These are phyloP conservation scores for Ormyrus nitidulus DNA, from an alignment of 2,888 invertebrate species.

Conservation along the genomic window DNA sequence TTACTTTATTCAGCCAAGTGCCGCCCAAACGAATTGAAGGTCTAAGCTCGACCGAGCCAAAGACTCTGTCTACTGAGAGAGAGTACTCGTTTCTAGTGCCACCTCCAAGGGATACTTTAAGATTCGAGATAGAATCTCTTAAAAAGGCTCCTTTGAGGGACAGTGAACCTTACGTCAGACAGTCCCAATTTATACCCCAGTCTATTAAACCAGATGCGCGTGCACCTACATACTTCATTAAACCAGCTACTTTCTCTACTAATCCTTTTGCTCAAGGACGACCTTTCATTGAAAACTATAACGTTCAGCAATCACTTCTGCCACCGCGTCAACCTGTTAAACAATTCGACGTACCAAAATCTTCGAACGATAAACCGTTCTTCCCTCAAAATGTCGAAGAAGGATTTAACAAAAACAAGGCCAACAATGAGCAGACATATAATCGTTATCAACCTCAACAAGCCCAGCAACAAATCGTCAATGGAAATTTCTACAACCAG, in stretches of 20 bases:
- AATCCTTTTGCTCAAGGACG: constrained; percentile 61
- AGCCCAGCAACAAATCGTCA: constrained; percentile 55
- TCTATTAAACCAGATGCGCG: constrained; percentile 61
- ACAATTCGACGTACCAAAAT: constrained; percentile 66
- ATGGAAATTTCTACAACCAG: constrained; percentile 67
- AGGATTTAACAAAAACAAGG: constrained; percentile 22
- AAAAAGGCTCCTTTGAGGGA: constrained; percentile 66
- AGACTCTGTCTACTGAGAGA: constrained; percentile 66
- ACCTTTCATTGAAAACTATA: constrained; percentile 58
- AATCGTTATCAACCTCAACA: constrained; percentile 39
- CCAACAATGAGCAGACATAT: constrained; percentile 49
- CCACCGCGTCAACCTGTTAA: constrained; percentile 62
- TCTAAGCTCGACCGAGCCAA: constrained; percentile 67
- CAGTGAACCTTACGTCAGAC: constrained; percentile 64
- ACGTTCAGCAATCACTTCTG: constrained; percentile 57
- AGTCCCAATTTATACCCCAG: constrained; percentile 63
- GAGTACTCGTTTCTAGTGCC: constrained; percentile 70
- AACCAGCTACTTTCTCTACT: constrained; percentile 59
- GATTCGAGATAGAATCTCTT: constrained; percentile 68
- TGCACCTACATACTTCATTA: constrained; percentile 65
- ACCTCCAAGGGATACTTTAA: constrained; percentile 68
- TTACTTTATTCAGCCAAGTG: constrained; percentile 79
- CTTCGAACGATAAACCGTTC: constrained; percentile 63
- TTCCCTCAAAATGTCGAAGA: constrained; percentile 54
- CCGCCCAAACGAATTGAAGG: constrained; percentile 76